Conservation (phyloP, 2,113 vertebrate genomes). For the Onychostruthus taczanowskii region DNA sequence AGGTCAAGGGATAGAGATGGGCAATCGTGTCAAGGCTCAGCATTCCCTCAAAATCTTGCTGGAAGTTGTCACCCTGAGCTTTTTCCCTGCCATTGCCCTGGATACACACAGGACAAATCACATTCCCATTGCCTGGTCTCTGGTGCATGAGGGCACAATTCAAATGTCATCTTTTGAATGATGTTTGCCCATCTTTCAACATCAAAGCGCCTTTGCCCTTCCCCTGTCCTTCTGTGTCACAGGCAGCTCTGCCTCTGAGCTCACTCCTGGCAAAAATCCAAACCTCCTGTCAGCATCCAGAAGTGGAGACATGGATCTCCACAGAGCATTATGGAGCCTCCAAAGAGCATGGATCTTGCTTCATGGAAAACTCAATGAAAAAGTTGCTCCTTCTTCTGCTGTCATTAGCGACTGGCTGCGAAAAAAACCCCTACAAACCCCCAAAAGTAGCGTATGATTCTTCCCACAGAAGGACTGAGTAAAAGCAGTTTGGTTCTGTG, state of each 20-base stretch:
- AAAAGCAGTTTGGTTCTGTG: not conserved
- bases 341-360: not conserved
- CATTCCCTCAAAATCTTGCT: not conserved
- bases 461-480: not conserved
- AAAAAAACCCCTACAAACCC: not conserved
- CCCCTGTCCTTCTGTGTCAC: not conserved
- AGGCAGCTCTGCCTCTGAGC: not conserved
- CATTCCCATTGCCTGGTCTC: not conserved
- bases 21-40: not conserved
- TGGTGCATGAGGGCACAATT: not conserved
- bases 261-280: not conserved
- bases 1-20: not conserved
- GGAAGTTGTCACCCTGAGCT: not conserved
- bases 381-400: not conserved
- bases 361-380: not conserved
- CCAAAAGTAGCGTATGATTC: not conserved
- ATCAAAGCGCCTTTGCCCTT: not conserved
- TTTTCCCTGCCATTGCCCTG: not conserved
- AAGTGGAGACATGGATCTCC: not conserved
- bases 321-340: not conserved
- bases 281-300: not conserved
- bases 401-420: accelerated
- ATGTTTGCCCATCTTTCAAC: conserved; percentile 18
- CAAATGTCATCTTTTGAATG: not conserved
- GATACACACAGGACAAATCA: not conserved